Base-by-base conservation (phyloP, 2,113 vertebrate species). In the Ictalurus furcatus region DNA sequence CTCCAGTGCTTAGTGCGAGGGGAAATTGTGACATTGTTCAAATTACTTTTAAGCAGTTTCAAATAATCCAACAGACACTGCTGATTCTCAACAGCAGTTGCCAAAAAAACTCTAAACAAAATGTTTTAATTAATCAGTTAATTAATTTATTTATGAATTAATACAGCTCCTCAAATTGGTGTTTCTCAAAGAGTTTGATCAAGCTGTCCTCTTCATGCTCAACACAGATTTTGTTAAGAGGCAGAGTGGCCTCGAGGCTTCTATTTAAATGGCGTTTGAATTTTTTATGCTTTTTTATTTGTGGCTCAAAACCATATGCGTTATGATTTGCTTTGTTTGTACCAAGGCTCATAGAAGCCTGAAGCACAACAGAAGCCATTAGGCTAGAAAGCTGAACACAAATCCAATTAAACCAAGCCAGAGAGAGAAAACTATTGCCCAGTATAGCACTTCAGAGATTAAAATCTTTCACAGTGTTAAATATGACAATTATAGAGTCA, bases 371-470 rank as follows among this genome's bases (percentile, higher is more conserved):
- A 87, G n/a, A 93, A 69, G 71, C 85, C 86, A 93, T 93, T 92
- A 87, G 52, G 44, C n/a, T 92, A 89, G 90, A 89, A 92, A 91
- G 85, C 93, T 93, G 25, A 93, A 88, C 85, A 91, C 87, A 93
- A 93, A 94, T 93, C 92, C 91, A 94, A 92, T 95, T 93, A 92
- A 92, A 92, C 56, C 90, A 79, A 90, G 86, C 84, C 87, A 90
- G 73, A 84, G 87, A 90, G 91, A 78, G 11, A 76, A 59, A 79
- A 12, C 13, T 56, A 58, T 54, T 48, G 59, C 21, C 48, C 9
- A 37, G 52, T 90, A 87, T 71, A 79, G 90, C 79, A 52, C 73
- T 58, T 86, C 88, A 67, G 34, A 90, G 90, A 93, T 92, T 92
- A 88, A 91, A 87, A 73, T 67, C 82, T 88, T 86, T 76, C 59